Evolutionary conservation across 2,888 invertebrate genomes (phyloP), one percentile per base, ranked within the genome.

Genomic region (Iphiclides podalirius): DNA sequence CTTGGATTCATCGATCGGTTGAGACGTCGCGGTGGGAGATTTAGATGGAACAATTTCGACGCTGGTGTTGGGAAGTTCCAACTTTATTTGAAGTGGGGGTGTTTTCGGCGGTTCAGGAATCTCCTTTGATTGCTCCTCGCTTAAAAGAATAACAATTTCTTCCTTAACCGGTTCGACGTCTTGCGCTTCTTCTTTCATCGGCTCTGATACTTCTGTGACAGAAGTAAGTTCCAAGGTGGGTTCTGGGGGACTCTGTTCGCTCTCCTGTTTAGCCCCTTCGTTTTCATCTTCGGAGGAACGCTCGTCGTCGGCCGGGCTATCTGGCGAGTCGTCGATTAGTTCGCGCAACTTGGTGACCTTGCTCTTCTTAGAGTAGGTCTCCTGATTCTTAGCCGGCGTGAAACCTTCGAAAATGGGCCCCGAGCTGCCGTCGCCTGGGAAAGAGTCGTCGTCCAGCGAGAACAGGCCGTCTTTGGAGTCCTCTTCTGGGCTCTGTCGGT

Each of bases 401-500:
- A 90, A 89, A 37, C 91, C 91, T 67, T 90, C 88, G 56, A 90
- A 89, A 16, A 89, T 90, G 1, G 90, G 84, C 0, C 84, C 86
- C 2, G 84, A 89, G 38, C 85, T 81, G 33, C 88, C 76, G 17
- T 90, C 90, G 6, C 91, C 90, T 1, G 91, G 89, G 60, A 92
- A 91, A 0, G 91, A 85, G 57, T 92, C 91, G 52, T 91, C 91
- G 37, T 91, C 90, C 50, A 91, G 79, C 1, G 91, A 90, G 64
- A 92, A 92, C 0, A 91, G 64, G 15, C 87, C 90, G 57, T 91
- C 91, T 63, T 91, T 91, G 1, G 91, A 90, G 55, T 92, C 90
- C 28, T 92, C 93, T 34, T 91, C 90, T 40, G 93, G 93, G 7
- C 91, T 93, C 54, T 92, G 88, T 43, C 89, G 79, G 54, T 90